A percentile compares a stretch with the other conserved stretches of the same genome.
These are phyloP conservation scores for Drosophila cracens DNA, from an alignment of 2,888 invertebrate genomes.

Conservation along the genomic window DNA sequence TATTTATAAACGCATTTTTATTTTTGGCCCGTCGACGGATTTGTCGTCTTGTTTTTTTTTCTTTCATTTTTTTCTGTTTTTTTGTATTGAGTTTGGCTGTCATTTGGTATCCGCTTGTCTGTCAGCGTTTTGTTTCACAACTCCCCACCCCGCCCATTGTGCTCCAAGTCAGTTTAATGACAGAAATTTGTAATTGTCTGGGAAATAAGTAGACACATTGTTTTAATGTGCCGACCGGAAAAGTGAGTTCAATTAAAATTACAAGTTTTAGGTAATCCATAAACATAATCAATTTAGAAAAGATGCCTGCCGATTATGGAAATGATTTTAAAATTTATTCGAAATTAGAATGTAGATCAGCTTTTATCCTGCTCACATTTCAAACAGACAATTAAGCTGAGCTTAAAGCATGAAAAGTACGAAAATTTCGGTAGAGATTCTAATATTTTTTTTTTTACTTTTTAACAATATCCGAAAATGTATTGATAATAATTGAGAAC, in stretches of 20 bases:
- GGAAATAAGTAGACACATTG: background rate
- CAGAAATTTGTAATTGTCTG: conserved; percentile 9
- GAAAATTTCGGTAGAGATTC: too few species aligned
- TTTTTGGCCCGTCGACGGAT: conserved; percentile 73
- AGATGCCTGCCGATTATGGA: background rate
- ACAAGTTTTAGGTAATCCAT: background rate
- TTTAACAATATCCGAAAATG: too few species aligned
- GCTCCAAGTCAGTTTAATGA: conserved; percentile 17
- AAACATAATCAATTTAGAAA: too few species aligned
- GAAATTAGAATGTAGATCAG: background rate
- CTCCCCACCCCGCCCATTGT: conserved; percentile 7
- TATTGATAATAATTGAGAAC: background rate
- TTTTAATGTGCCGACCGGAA: background rate
- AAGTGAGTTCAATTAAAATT: background rate
- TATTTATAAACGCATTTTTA: conserved; percentile 77
- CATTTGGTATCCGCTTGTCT: conserved; percentile 60
- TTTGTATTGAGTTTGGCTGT: conserved; percentile 67
- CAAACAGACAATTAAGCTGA: background rate
- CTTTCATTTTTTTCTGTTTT: conserved; percentile 62
- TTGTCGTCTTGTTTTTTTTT: conserved; percentile 67
- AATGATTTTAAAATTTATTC: background rate
- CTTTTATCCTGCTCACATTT: background rate
- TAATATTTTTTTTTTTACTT: too few species aligned
- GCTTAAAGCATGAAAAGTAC: background rate
- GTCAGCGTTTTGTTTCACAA: conserved; percentile 32